A percentile compares a stretch with the other conserved stretches of the same genome.
phyloP scores from a whole-genome alignment of 2,888 invertebrate genomes.

The Cacoxenus indagator region DNA sequence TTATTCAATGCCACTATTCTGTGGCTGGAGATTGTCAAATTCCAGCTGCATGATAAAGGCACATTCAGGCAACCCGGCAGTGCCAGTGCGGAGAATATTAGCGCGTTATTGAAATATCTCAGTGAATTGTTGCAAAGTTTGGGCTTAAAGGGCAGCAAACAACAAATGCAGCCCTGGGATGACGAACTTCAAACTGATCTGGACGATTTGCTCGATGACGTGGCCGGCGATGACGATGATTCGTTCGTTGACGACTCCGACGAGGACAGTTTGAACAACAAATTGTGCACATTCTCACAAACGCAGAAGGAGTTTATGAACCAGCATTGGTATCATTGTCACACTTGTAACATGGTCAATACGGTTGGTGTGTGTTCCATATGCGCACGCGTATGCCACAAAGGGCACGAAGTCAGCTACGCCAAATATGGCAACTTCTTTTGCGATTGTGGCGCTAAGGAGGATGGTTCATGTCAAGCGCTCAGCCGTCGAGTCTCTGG shows the following conservation, averaged over 20 bases:
- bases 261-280: constrained; percentile 72
- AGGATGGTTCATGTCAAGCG: constrained; percentile 83
- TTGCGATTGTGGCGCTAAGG: constrained; percentile 98
- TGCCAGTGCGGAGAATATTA: constrained; percentile 78
- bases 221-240: constrained; percentile 94
- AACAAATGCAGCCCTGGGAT: constrained; percentile 83
- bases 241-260: constrained; percentile 83
- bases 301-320: constrained; percentile 99
- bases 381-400: constrained; percentile 97
- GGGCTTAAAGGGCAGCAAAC: constrained; percentile 71
- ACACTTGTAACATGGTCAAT: constrained; percentile 98
- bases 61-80: constrained; percentile 43
- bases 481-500: constrained; percentile 65
- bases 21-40: constrained; percentile 84
- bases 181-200: constrained; percentile 81
- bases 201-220: constrained; percentile 88
- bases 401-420: constrained; percentile 96
- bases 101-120: constrained; percentile 87
- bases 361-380: constrained; percentile 98
- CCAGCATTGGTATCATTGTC: constrained; percentile 99
- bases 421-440: constrained; percentile 99
- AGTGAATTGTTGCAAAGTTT: constrained; percentile 76
- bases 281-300: constrained; percentile 95
- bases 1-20: constrained; percentile 84
- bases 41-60: constrained; percentile 66